Evolutionary conservation across 2,113 vertebrate genomes (phyloP).

Genomic region (Gallinago media): DNA sequence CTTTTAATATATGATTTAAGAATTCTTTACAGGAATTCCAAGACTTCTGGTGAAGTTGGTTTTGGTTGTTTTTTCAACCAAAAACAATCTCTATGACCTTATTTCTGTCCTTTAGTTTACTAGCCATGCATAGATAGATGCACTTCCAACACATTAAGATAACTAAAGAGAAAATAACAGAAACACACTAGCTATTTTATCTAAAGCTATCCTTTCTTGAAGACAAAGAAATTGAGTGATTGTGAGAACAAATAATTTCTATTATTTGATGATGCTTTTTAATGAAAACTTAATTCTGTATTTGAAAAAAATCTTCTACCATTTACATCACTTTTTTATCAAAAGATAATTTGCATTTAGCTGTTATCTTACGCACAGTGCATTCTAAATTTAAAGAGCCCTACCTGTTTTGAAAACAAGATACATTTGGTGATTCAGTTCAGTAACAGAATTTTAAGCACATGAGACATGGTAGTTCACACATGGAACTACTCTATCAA

Average conservation of each 20-base stretch:
- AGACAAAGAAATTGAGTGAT: background rate
- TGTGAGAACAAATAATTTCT: background rate
- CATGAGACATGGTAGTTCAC: background rate
- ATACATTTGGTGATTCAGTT: background rate
- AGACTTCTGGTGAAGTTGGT: background rate
- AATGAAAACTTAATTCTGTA: background rate
- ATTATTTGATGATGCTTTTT: background rate
- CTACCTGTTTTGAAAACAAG: background rate
- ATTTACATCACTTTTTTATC: background rate
- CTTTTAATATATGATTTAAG: background rate
- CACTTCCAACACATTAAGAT: background rate
- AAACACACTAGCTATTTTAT: background rate
- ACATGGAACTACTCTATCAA: background rate
- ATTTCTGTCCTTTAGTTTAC: background rate
- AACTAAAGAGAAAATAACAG: background rate
- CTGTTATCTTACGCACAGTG: accelerated
- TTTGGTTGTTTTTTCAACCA: background rate
- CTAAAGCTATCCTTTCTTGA: background rate
- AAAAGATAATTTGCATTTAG: background rate
- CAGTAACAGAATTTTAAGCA: background rate
- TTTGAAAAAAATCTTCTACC: background rate
- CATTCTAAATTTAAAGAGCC: background rate
- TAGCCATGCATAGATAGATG: background rate
- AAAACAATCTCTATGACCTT: background rate
- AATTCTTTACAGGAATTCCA: background rate